Conservation (phyloP, 2,888 invertebrate species). For the Lycocerus yunnanus region DNA sequence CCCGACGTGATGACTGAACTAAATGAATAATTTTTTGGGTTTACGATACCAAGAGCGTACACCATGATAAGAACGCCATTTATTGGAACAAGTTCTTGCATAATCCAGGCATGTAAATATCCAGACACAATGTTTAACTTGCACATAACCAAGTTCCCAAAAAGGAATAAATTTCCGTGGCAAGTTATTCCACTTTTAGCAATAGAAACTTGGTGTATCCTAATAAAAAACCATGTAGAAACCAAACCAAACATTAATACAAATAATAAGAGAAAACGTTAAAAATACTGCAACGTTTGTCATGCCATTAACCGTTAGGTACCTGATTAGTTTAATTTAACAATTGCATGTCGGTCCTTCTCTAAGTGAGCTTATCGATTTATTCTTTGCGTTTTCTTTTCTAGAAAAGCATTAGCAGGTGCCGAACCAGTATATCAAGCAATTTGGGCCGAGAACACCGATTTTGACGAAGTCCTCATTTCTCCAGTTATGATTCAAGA, state of each 20-base stretch:
- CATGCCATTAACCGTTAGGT: neutral
- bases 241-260: neutral
- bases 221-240: neutral
- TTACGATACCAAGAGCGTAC: neutral
- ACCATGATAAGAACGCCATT: neutral
- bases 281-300: neutral
- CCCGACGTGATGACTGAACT: too few species aligned
- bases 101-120: neutral
- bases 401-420: slow-evolving; percentile 69
- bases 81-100: neutral
- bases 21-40: too few species aligned
- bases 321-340: neutral
- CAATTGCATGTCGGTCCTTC: neutral
- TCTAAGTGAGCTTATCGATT: neutral
- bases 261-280: neutral
- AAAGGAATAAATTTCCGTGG: neutral
- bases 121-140: neutral
- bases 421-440: slow-evolving; percentile 85
- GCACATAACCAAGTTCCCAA: neutral
- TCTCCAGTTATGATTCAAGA: slow-evolving; percentile 90
- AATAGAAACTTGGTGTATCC: neutral
- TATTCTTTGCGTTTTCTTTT: slow-evolving; percentile 30
- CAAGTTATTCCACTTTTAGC: neutral
- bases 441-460: slow-evolving; percentile 81
- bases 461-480: slow-evolving; percentile 86